Evolutionary conservation across 2,888 invertebrate genomes (phyloP), one percentile per base, ranked within the genome.

Genomic region (Diaperis boleti): DNA sequence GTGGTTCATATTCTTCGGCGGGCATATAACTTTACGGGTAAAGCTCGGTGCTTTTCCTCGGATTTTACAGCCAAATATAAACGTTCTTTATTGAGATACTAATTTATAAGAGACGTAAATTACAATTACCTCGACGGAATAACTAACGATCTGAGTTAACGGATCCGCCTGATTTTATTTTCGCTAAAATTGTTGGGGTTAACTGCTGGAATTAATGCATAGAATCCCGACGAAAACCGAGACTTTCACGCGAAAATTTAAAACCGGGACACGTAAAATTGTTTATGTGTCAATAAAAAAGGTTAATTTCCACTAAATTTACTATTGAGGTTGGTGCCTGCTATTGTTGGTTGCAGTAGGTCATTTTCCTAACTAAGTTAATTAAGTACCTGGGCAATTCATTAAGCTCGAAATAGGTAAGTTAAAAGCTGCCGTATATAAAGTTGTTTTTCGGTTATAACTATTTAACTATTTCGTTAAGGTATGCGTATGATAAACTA

Each of bases 21-120:
- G 49, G 42, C 47, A 33, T 56, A 56, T 56, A 56, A 56, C 22
- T 14, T 45, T 31, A 20, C 10, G 44, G 52, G 52, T 60, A 50
- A 60, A 60, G 59, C 50, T 50, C 18, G 20, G 17, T 56, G 45
- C 49, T 47, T 45, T 39, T 41, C 29, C 41, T 11, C n/a, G 59
- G 59, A 60, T 63, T 63, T 63, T 63, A 63, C 63, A 41, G 45
- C 56, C 59, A 57, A 62, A 62, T 56, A 50, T 59, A 56, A 62
- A 62, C 49, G 54, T 54, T 47, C 44, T 57, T 63, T 63, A 63
- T 63, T 52, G 52, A 31, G 45, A 54, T 39, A 63, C 59, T 59
- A 63, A 63, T 63, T 63, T 45, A 61, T 39, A 47, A 47, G 26
- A 41, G 35, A 55, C 42, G 42, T 56, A 62, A 62, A 57, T 57